Evolutionary conservation across 2,797 vertebrate genomes (phyloP).

Genomic region (Sorex maritimensis): DNA sequence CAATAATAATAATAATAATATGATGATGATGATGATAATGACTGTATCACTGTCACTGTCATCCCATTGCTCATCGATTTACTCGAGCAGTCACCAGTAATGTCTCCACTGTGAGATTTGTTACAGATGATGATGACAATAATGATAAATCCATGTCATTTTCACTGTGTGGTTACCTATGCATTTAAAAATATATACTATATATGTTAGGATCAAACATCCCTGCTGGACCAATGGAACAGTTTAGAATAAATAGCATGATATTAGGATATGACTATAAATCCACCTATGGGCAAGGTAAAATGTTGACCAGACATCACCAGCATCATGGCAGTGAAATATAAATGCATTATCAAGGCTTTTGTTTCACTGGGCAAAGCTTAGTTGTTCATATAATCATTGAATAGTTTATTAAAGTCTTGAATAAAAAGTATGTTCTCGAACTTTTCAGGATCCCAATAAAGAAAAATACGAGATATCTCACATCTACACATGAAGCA

Average conservation of each 20-base stretch:
- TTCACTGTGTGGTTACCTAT: not conserved
- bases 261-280: not conserved
- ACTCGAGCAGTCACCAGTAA: no score
- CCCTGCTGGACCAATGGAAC: not conserved
- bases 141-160: no score
- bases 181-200: constrained; percentile 47
- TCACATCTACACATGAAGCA: constrained; percentile 60
- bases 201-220: constrained; percentile 47
- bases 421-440: constrained; percentile 72
- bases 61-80: no score
- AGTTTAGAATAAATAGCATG: constrained; percentile 44
- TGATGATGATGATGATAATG: no score
- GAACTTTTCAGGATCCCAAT: constrained; percentile 68
- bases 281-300: constrained; percentile 25
- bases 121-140: no score
- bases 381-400: constrained; percentile 42
- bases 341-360: not conserved
- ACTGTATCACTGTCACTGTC: no score
- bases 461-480: constrained; percentile 74
- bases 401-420: constrained; percentile 69
- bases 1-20: no score
- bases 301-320: not conserved
- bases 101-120: no score
- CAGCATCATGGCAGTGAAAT: not conserved
- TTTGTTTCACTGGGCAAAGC: constrained; percentile 63